Conservation (phyloP, 2,113 vertebrate species). For the Entomyzon cyanotis region DNA sequence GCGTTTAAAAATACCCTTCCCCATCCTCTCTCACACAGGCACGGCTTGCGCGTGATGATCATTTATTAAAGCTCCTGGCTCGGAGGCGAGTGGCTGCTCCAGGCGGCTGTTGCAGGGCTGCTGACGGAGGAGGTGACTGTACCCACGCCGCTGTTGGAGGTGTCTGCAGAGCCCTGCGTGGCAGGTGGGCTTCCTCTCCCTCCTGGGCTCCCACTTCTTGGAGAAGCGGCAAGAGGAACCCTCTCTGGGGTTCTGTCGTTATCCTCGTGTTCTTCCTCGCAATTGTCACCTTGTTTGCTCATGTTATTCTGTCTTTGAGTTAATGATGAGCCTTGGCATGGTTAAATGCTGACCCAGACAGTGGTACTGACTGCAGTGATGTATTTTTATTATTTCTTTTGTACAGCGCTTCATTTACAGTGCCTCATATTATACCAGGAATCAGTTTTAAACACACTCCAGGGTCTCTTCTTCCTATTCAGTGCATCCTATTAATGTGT, state of each 20-base stretch:
- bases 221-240: neutral
- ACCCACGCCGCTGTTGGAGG: neutral
- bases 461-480: slow-evolving; percentile 61
- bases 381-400: slow-evolving; percentile 46
- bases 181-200: neutral
- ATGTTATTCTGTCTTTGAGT: neutral
- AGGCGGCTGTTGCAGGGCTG: neutral
- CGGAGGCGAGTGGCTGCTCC: neutral
- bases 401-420: neutral
- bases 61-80: neutral
- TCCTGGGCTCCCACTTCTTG: neutral
- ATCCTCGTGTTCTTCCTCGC: neutral
- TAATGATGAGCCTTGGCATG: neutral
- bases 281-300: neutral
- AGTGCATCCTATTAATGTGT: slow-evolving; percentile 44
- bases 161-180: neutral
- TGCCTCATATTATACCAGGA: neutral
- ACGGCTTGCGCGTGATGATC: neutral
- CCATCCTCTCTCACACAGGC: neutral
- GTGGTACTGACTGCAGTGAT: neutral
- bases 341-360: slow-evolving; percentile 1
- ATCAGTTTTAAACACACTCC: slow-evolving; percentile 47
- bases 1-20: slow-evolving; percentile 46
- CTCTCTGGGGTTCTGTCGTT: fast-evolving
- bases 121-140: neutral